These are phyloP conservation scores for Gymnopithys bicolor DNA, from an alignment of 2,797 vertebrate species.

Conservation along the genomic window DNA sequence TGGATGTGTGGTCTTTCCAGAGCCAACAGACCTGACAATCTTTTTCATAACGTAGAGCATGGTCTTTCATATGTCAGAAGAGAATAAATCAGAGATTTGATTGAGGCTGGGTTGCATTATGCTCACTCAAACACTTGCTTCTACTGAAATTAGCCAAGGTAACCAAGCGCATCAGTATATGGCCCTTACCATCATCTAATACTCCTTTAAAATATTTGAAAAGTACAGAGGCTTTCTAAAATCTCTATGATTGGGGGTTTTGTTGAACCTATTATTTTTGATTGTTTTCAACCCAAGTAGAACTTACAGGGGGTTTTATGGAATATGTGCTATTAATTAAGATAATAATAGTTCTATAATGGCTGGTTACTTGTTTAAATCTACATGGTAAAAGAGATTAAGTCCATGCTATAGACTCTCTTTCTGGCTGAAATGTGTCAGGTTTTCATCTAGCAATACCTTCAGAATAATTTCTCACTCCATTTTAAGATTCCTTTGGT, in stretches of 20 bases:
- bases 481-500: neutral
- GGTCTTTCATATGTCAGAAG: neutral
- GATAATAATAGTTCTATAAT: neutral
- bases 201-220: neutral
- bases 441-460: neutral
- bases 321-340: neutral
- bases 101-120: neutral
- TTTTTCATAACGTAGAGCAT: neutral
- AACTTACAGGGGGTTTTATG: neutral
- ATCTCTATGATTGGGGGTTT: neutral
- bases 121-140: neutral
- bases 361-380: neutral
- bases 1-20: neutral
- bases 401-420: neutral
- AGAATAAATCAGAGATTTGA: neutral
- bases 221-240: neutral
- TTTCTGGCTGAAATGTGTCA: neutral
- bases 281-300: neutral
- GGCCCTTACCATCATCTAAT: neutral
- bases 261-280: neutral
- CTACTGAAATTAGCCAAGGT: neutral
- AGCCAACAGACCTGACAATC: neutral
- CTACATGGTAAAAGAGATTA: neutral
- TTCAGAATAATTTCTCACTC: neutral
- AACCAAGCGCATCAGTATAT: neutral